A percentile compares a stretch with the other conserved stretches of the same genome.
These are phyloP conservation scores for Ellobius talpinus DNA, from an alignment of 2,113 vertebrate genomes.

Conservation along the genomic window DNA sequence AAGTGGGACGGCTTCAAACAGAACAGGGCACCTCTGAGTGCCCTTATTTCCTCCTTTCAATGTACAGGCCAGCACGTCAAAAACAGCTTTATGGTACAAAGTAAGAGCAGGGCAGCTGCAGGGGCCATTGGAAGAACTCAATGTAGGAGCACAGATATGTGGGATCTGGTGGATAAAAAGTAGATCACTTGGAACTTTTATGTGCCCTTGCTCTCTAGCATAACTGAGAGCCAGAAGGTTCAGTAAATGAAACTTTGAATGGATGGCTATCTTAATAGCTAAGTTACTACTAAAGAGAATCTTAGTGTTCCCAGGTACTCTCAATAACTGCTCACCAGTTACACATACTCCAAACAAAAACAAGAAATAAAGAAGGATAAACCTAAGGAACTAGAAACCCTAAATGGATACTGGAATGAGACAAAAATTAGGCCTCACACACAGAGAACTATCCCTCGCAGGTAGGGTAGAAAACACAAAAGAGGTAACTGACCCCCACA, in stretches of 20 bases:
- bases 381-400: background rate
- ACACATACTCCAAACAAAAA: background rate
- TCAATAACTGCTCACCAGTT: background rate
- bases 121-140: background rate
- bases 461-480: background rate
- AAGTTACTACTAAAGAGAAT: background rate
- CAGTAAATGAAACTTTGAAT: background rate
- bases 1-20: background rate
- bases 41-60: constrained; percentile 7
- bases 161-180: background rate
- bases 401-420: background rate
- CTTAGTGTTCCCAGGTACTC: constrained; percentile 24
- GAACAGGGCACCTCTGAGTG: background rate
- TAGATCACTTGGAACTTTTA: background rate
- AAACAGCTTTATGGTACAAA: background rate
- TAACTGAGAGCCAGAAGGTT: background rate
- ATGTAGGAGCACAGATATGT: background rate
- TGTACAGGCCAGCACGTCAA: background rate
- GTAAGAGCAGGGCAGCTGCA: background rate
- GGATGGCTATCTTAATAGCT: background rate
- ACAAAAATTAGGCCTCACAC: constrained; percentile 24
- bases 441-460: background rate
- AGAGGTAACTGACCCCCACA: background rate
- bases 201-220: background rate
- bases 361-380: constrained; percentile 15